Evolutionary conservation across 1,140 invertebrate species (phyloP).

Genomic region (Anadara kagoshimensis): DNA sequence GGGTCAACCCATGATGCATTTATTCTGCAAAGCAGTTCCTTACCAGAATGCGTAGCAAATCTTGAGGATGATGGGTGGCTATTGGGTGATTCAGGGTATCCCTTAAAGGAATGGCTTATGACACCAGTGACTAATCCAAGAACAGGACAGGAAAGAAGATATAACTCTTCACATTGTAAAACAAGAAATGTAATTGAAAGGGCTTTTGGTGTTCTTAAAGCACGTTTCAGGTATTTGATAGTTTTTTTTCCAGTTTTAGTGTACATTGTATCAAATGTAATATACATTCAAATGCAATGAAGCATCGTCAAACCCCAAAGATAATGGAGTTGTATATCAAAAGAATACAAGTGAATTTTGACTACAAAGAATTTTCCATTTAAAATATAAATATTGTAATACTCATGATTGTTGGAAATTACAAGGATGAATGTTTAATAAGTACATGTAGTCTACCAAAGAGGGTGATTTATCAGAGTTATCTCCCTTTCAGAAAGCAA

Average conservation of each 20-base stretch:
- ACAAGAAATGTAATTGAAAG: conserved; percentile 26
- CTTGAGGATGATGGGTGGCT: conserved; percentile 4
- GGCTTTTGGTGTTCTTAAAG: conserved; percentile 27
- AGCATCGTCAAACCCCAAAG: too few relatives aligned
- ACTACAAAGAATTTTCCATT: too few relatives aligned
- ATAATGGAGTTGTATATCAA: too few relatives aligned
- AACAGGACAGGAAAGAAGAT: conserved; percentile 17
- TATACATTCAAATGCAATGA: too few relatives aligned
- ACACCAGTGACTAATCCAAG: conserved; percentile 31
- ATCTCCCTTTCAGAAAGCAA: background rate
- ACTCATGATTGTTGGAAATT: too few relatives aligned
- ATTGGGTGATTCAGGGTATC: conserved; percentile 34
- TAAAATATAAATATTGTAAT: too few relatives aligned
- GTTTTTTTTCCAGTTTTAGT: background rate
- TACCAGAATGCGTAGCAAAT: background rate
- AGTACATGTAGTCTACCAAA: too few relatives aligned
- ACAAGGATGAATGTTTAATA: too few relatives aligned
- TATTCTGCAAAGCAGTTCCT: background rate
- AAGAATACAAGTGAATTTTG: too few relatives aligned
- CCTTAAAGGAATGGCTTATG: conserved; percentile 28
- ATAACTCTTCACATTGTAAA: conserved; percentile 25
- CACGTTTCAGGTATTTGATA: conserved; percentile 25
- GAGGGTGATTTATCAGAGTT: too few relatives aligned
- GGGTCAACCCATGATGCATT: conserved; percentile 21
- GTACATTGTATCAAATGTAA: too few relatives aligned